These are phyloP conservation scores for Tetanocera ferruginea DNA, from an alignment of 2,888 invertebrate species.

Conservation along the genomic window DNA sequence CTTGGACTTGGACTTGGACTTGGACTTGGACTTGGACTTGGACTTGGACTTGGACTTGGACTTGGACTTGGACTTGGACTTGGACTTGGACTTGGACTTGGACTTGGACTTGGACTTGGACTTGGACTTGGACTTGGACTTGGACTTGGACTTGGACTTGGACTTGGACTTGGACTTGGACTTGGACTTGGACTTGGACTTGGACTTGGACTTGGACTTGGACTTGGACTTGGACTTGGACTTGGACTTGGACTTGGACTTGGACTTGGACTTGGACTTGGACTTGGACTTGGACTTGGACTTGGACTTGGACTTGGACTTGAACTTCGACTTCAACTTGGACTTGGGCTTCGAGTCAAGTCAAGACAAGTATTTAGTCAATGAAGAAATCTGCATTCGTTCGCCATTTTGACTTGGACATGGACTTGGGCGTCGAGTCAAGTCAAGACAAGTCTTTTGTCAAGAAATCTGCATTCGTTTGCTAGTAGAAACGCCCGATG, in stretches of 20 bases:
- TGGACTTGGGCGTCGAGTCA: no score
- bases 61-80: constrained; percentile 31
- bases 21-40: constrained; percentile 13
- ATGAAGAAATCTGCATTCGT: no score
- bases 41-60: constrained; percentile 32
- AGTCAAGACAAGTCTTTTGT: no score
- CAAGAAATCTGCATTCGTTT: no score
- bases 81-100: constrained; percentile 20
- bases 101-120: no score
- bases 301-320: constrained; percentile 35
- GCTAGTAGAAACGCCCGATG: no score
- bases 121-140: no score
- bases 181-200: constrained; percentile 35
- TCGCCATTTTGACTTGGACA: no score
- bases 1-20: no score
- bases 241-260: constrained; percentile 36
- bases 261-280: constrained; percentile 34
- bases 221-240: constrained; percentile 26
- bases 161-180: neutral
- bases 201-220: constrained; percentile 32
- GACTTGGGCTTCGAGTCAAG: constrained; percentile 6
- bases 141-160: no score
- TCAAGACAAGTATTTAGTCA: no score
- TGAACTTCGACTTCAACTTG: constrained; percentile 32
- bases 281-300: constrained; percentile 33